Base-by-base conservation (phyloP, 2,888 invertebrate genomes). In the Platycnemis pennipes region DNA sequence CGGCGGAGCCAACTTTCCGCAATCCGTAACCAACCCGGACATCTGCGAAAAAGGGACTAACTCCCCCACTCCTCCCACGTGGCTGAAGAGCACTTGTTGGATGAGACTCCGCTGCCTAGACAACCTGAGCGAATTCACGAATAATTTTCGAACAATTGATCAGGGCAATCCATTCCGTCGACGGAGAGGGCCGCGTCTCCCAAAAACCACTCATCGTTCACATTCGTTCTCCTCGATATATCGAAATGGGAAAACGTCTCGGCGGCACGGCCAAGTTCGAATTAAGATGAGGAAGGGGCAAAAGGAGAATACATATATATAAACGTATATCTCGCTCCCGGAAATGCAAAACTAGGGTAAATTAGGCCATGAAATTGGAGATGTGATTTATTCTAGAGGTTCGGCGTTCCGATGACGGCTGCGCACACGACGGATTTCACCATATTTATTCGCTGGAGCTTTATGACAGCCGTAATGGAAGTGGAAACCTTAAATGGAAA, bases 91-190 rank as follows among this genome's bases (percentile, higher is more conserved):
- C 91, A 91, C 91, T 91, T 63, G 91, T 91, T 91, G 91, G 91
- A 91, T 91, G 63, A 44, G 44, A n/a, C 4, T 26, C 44, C 44
- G 22, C 44, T 56, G 44, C 88, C 13, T 19, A 37, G 37, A 44
- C 44, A 91, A 91, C 44, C 63, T 26, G n/a, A 26, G 87, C 87
- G 46, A 87, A 26, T 46, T 45, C 44, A 44, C 44, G 44, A 91
- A 91, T 91, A 91, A 91, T 91, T 91, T n/a, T 63, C 91, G 63
- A 91, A 69, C 91, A 44, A 91, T 91, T 44, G 91, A n/a, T 31
- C 26, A 44, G 19, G 44, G 63, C 63, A 63, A 63, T 63, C 69
- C 63, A 56, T 91, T 63, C 91, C 13, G 13, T 44, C n/a, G 91
- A 91, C 44, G 22, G 63, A 3, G 26, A 37, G n/a, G n/a, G 11